These are phyloP conservation scores for Columbina picui DNA, from an alignment of 2,113 vertebrate genomes.

Conservation along the genomic window DNA sequence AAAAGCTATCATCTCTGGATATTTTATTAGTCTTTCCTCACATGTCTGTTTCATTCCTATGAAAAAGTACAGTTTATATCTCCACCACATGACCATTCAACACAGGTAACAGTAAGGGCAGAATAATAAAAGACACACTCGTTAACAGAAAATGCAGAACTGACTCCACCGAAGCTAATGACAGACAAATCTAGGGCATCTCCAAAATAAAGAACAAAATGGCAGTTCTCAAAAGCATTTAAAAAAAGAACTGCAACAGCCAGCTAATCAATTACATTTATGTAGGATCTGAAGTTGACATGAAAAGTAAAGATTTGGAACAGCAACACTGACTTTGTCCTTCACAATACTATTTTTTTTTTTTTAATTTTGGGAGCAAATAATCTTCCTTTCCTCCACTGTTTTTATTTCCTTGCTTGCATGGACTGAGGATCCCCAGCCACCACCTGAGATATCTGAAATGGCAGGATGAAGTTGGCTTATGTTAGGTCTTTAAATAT, in stretches of 20 bases:
- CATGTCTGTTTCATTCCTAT: neutral
- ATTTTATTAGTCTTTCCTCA: neutral
- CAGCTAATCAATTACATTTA: neutral
- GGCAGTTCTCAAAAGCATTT: neutral
- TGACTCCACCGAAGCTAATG: neutral
- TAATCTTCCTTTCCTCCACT: neutral
- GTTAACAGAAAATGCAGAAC: neutral
- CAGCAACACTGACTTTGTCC: neutral
- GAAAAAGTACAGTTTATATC: neutral
- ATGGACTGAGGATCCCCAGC: neutral
- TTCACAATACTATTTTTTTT: neutral
- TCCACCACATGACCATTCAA: neutral
- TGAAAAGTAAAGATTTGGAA: neutral
- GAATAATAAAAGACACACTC: neutral
- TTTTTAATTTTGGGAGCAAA: neutral
- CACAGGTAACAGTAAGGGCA: neutral
- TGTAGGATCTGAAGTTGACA: neutral
- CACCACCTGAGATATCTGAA: neutral
- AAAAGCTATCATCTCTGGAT: neutral
- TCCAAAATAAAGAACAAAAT: neutral
- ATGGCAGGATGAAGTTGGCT: neutral
- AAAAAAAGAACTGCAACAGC: neutral
- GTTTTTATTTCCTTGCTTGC: neutral
- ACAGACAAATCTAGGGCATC: conserved; percentile 30
- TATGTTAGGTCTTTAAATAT: neutral